These are phyloP conservation scores for Xestia ashworthii DNA, from an alignment of 2,888 invertebrate species.

Conservation along the genomic window DNA sequence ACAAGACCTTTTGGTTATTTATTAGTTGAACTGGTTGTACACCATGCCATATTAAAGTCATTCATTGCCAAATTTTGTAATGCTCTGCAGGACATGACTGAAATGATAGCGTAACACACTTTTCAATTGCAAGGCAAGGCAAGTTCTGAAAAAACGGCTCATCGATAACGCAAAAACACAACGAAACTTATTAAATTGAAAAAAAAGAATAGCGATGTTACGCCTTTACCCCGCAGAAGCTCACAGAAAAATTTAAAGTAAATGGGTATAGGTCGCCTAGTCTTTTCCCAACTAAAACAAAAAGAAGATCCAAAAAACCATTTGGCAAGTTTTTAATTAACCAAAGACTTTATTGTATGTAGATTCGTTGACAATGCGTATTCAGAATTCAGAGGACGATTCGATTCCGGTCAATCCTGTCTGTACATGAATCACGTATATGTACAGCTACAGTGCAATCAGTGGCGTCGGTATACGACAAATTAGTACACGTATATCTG, in stretches of 20 bases:
- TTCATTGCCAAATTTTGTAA: background rate
- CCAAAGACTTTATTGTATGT: slow-evolving; percentile 61
- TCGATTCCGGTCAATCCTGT: slow-evolving; percentile 61
- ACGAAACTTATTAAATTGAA: background rate
- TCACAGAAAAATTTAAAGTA: background rate
- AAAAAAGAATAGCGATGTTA: background rate
- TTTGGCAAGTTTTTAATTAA: slow-evolving; percentile 58
- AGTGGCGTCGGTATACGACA: slow-evolving; percentile 61
- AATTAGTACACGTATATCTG: slow-evolving; percentile 69
- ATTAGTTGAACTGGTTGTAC: background rate
- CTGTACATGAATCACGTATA: slow-evolving; percentile 69
- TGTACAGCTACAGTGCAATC: slow-evolving; percentile 60
- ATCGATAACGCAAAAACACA: background rate
- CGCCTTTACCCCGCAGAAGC: background rate
- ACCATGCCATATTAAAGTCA: background rate
- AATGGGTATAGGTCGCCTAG: background rate
- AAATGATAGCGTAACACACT: no score
- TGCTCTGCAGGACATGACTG: background rate
- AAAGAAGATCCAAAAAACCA: slow-evolving; percentile 27
- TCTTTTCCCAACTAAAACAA: slow-evolving; percentile 1
- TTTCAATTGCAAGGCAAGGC: background rate
- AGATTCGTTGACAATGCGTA: slow-evolving; percentile 57
- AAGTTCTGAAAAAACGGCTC: background rate
- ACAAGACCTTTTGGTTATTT: background rate
- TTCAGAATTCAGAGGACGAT: slow-evolving; percentile 57